Base-by-base conservation (phyloP, 2,888 invertebrate species). In the Galerucella nymphaeae region DNA sequence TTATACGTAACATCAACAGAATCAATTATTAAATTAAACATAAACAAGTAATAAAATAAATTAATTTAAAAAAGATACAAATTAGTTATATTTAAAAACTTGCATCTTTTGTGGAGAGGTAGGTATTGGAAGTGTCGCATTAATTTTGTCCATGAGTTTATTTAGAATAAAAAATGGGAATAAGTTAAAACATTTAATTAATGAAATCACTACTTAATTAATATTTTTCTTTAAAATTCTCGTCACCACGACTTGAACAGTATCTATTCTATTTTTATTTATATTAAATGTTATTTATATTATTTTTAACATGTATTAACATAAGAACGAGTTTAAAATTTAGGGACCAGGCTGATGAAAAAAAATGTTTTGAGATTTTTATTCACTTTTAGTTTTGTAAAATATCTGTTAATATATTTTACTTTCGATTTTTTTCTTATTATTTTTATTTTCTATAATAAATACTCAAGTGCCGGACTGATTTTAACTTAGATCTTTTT, bases 311-410 rank as follows among this genome's bases (percentile, higher is more conserved):
- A 50, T 38, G 16, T 50, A 64, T n/a, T 30, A 13, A 58, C 1
- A 30, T 41, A 11, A 66, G 66, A 55, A 41, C 41, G 45, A 58
- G 58, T 45, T 58, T 30, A 59, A 61, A 61, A 42, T 66, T 58
- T 20, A 58, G 66, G 66, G 66, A 66, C 66, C 66, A 66, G 66
- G 45, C 23, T 18, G 45, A 66, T 45, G 30, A 38, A 38, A 45
- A 53, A 41, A 53, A 50, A 50, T 48, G 20, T 64, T 18, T 18
- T 53, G 53, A 53, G 53, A 53, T 53, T 53, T 53, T 45, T 45
- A 13, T 45, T 45, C 45, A 45, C 45, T 45, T 6, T 45, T 53
- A 18, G 18, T n/a, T 53, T 53, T 53, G 53, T 65, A 38, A 38
- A 65, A 38, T 18, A 38, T 66, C 4, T 66, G 66, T 53, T 53